Conservation (phyloP, 2,888 invertebrate genomes). For the Dryocosmus kuriphilus region DNA sequence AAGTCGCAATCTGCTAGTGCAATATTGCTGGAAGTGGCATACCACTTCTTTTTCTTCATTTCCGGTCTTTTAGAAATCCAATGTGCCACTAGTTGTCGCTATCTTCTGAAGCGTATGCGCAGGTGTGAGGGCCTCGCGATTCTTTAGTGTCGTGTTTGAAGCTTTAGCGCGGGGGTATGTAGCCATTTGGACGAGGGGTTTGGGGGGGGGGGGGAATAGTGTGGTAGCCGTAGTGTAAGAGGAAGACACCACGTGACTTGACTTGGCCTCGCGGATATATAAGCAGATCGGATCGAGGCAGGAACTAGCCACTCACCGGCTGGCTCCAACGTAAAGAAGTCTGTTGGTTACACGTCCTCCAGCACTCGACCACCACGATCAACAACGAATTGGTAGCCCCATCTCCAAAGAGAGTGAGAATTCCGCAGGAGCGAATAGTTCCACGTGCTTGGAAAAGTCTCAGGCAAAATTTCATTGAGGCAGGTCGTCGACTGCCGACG, state of each 20-base stretch:
- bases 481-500: conserved; percentile 53
- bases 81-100: neutral
- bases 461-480: conserved; percentile 56
- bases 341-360: neutral
- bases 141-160: conserved; percentile 32
- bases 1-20: neutral
- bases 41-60: neutral
- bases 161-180: conserved; percentile 22
- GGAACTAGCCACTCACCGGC: conserved; percentile 70
- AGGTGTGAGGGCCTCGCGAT: neutral
- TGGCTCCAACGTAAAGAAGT: conserved; percentile 65
- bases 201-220: conserved; percentile 13
- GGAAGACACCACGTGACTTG: conserved; percentile 63
- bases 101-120: conserved; percentile 5
- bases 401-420: conserved; percentile 20
- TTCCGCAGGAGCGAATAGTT: neutral
- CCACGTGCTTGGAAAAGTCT: conserved; percentile 47
- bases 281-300: conserved; percentile 62
- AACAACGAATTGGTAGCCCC: neutral
- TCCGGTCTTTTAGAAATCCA: neutral
- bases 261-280: conserved; percentile 67
- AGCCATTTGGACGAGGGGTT: neutral
- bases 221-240: conserved; percentile 50
- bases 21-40: neutral
- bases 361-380: neutral